Base-by-base conservation (phyloP, 2,113 vertebrate genomes). In the Loxodonta africana region DNA sequence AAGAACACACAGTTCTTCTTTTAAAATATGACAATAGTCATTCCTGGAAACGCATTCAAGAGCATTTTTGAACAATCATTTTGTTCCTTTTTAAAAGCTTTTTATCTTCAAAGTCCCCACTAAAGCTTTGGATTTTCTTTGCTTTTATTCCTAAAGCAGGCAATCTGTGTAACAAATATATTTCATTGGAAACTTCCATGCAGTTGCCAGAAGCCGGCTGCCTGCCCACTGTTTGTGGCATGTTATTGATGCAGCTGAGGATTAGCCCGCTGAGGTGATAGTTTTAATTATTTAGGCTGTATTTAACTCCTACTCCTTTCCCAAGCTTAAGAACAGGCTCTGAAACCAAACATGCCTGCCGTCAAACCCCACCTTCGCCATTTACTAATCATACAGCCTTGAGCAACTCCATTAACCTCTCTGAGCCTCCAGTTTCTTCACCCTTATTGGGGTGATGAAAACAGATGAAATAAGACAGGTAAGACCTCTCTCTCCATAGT, bases 31-130 rank as follows among this genome's bases (percentile, higher is more conserved):
- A 83, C 46, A 85, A 28, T 28, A 89, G 23, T 30, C 83, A 86
- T 94, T 86, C 41, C 33, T 88, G 37, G 63, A 97, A 94, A 97
- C 20, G n/a, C 63, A 84, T 94, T 88, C 41, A 87, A 73, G 57
- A 89, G 25, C n/a, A 82, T 83, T 96, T 92, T 95, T 60, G 73
- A 94, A 85, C 33, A 96, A 83, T 91, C 60, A 89, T 65, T 67
- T 67, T 81, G 26, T 53, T 89, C 14, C n/a, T 90, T 91, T 85
- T 90, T 62, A 81, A 95, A 96, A 51, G 65, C 26, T 73, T 91
- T 90, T 94, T 83, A 96, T 94, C 91, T 95, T 97, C 93, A 94
- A 96, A 97, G 78, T 87, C 17, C 37, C 81, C 33, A 69, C 88
- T 74, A 91, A 94, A 91, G 80, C 78, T 96, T 69, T 77, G 78